Conservation (phyloP, 2,113 vertebrate species). For the Ellobius talpinus region DNA sequence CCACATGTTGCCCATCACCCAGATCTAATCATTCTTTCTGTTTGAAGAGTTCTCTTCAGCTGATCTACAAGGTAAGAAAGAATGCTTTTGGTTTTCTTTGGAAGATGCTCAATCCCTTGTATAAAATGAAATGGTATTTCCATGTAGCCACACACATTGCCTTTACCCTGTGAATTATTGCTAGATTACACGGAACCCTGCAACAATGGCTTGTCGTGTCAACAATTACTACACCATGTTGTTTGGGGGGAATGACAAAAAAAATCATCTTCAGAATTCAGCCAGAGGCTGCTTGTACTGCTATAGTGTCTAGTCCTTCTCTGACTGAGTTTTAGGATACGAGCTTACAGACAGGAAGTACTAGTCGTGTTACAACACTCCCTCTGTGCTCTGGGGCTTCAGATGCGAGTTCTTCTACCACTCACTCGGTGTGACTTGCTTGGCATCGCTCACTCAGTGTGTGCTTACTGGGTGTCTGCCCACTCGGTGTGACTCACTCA, state of each 20-base stretch:
- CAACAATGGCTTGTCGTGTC: background rate
- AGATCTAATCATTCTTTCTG: too few relatives aligned
- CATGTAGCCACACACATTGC: background rate
- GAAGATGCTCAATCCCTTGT: background rate
- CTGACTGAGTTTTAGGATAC: background rate
- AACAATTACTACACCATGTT: background rate
- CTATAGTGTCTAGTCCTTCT: background rate
- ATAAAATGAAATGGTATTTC: background rate
- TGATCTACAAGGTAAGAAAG: too few relatives aligned
- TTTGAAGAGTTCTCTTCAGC: too few relatives aligned
- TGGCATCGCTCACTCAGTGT: too few relatives aligned
- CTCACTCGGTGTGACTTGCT: background rate
- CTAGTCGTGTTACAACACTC: background rate
- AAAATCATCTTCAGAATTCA: background rate
- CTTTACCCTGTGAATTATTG: background rate
- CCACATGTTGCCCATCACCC: too few relatives aligned
- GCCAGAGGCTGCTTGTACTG: background rate
- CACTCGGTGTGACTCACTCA: too few relatives aligned
- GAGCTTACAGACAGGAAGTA: background rate
- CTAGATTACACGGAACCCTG: background rate
- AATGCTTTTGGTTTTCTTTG: too few relatives aligned
- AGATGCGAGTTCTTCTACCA: background rate
- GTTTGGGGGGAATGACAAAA: background rate
- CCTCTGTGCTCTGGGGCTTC: background rate
- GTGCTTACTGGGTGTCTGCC: too few relatives aligned